Conservation (phyloP, 1,140 invertebrate genomes). For the Pogonus chalceus region DNA sequence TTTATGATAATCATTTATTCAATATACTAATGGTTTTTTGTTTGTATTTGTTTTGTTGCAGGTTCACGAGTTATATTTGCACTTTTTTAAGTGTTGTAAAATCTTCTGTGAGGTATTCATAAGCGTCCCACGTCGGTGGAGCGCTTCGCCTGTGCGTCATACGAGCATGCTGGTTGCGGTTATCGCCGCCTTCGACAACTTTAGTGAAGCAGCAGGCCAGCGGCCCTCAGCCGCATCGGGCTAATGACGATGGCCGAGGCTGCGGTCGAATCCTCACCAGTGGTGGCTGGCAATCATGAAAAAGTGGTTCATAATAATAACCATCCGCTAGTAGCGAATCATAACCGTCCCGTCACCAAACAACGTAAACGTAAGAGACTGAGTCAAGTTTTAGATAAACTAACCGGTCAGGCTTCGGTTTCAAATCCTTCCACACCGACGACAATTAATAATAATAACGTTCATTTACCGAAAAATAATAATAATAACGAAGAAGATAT, state of each 20-base stretch:
- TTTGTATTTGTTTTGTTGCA: no score
- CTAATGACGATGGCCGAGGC: conserved; percentile 59
- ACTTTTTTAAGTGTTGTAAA: conserved; percentile 7
- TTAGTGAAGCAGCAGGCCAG: conserved; percentile 33
- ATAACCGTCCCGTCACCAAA: conserved; percentile 46
- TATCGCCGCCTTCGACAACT: conserved; percentile 33
- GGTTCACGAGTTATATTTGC: not conserved
- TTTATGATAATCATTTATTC: no score
- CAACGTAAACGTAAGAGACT: conserved; percentile 62
- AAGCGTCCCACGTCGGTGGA: conserved; percentile 33
- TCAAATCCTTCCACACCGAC: conserved; percentile 17
- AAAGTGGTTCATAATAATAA: conserved; percentile 40
- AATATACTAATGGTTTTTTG: no score
- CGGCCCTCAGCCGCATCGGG: conserved; percentile 47
- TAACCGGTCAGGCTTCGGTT: conserved; percentile 32
- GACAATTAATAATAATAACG: conserved; percentile 33
- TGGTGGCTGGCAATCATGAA: conserved; percentile 40
- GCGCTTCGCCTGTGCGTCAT: no score
- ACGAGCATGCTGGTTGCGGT: conserved; percentile 38
- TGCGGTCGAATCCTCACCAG: conserved; percentile 44
- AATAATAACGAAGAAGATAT: conserved; percentile 20
- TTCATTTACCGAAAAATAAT: conserved; percentile 20
- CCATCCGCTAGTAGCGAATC: conserved; percentile 47
- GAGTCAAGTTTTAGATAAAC: conserved; percentile 62
- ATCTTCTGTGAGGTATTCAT: conserved; percentile 28